Evolutionary conservation across 2,888 invertebrate genomes (phyloP).

Genomic region (Dynastes grantii): DNA sequence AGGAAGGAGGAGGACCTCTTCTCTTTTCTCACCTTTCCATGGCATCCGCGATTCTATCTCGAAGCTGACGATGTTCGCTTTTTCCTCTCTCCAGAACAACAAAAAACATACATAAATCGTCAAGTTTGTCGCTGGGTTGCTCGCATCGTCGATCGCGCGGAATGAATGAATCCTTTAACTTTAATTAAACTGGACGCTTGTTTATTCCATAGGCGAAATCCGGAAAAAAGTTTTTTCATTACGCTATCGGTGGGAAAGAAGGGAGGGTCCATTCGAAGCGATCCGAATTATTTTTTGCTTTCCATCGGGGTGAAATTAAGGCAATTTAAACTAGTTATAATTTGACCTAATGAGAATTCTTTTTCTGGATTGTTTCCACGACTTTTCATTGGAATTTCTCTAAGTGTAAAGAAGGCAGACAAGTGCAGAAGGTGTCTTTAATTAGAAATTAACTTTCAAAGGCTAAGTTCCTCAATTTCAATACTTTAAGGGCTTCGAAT

Average conservation of each 20-base stretch:
- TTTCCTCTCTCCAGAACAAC: too few species aligned
- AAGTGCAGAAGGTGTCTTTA: too few species aligned
- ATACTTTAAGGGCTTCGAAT: too few species aligned
- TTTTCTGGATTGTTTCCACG: not conserved
- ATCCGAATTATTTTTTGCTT: slow-evolving; percentile 1
- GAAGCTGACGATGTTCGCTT: too few species aligned
- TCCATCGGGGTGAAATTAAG: slow-evolving; percentile 1
- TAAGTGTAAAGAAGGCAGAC: too few species aligned
- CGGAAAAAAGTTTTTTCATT: slow-evolving; percentile 40
- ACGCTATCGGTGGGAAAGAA: slow-evolving; percentile 3
- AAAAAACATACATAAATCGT: slow-evolving; percentile 30
- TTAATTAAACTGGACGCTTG: slow-evolving; percentile 42
- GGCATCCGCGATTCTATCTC: not conserved
- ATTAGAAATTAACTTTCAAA: too few species aligned
- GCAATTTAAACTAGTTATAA: slow-evolving; percentile 12
- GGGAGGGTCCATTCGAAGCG: not conserved
- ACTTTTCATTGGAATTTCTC: too few species aligned
- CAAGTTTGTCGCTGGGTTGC: slow-evolving; percentile 19
- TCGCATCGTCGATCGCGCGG: slow-evolving; percentile 9
- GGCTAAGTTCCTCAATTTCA: too few species aligned
- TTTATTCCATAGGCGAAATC: slow-evolving; percentile 28
- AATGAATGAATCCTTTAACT: slow-evolving; percentile 34
- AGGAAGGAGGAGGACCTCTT: not conserved
- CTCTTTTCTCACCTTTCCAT: slow-evolving; percentile 25
- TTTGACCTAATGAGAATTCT: slow-evolving; percentile 3